Percentiles rank a stretch among this genome's conserved stretches.
Conservation (phyloP, 2,113 vertebrate species). For the Verasper variegatus region DNA sequence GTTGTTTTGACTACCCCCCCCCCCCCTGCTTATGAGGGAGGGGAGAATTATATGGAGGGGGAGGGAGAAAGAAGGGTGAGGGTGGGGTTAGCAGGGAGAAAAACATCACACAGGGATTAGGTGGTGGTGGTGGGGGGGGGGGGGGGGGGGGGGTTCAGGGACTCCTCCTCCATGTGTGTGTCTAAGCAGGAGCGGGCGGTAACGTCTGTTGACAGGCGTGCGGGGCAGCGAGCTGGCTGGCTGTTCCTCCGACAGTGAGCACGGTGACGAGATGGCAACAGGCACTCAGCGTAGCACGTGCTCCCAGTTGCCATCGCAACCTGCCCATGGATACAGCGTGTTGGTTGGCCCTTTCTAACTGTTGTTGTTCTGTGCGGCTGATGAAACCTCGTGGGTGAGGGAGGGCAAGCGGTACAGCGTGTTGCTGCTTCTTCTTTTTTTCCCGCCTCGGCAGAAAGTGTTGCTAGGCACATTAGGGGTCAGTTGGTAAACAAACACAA, state of each 20-base stretch:
- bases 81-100: slow-evolving; percentile 71
- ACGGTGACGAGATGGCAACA: slow-evolving; percentile 82
- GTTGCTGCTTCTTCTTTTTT: background rate
- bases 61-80: slow-evolving; percentile 33
- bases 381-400: slow-evolving; percentile 77
- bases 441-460: slow-evolving; percentile 69
- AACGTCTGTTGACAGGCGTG: slow-evolving; percentile 68
- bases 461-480: slow-evolving; percentile 73
- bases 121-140: background rate
- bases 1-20: slow-evolving; percentile 67
- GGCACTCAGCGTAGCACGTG: slow-evolving; percentile 75
- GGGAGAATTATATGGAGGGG: slow-evolving; percentile 33
- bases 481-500: slow-evolving; percentile 70
- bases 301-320: slow-evolving; percentile 82
- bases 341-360: slow-evolving; percentile 82
- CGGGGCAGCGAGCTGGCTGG: slow-evolving; percentile 68
- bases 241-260: slow-evolving; percentile 64
- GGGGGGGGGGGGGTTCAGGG: slow-evolving; percentile 18
- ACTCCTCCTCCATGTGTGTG: slow-evolving; percentile 52
- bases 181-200: slow-evolving; percentile 27
- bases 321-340: slow-evolving; percentile 82
- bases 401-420: slow-evolving; percentile 54
- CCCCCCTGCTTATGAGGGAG: slow-evolving; percentile 34
- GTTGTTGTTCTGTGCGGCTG: slow-evolving; percentile 81
- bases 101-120: slow-evolving; percentile 75